phyloP scores from a whole-genome alignment of 2,888 invertebrate species.

The Aspidiotus destructor region DNA sequence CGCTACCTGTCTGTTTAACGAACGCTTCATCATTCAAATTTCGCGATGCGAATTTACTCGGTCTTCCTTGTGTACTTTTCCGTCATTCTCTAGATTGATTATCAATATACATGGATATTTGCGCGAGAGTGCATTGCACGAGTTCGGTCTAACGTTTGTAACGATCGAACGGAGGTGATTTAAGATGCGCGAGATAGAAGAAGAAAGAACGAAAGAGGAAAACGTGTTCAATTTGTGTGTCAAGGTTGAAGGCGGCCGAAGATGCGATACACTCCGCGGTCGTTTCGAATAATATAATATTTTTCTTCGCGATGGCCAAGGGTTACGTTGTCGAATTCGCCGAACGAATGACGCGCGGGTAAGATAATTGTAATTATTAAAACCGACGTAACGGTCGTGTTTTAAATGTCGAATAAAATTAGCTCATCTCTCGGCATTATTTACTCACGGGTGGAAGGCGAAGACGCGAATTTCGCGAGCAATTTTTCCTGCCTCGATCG shows the following conservation, averaged over 20 bases:
- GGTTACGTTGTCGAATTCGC: slow-evolving; percentile 4
- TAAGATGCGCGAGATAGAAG: neutral
- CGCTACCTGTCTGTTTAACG: too few species aligned
- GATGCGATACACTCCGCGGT: neutral
- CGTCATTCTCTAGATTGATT: too few species aligned
- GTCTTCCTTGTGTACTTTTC: too few species aligned
- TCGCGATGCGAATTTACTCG: too few species aligned
- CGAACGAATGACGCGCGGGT: neutral
- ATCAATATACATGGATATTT: too few species aligned
- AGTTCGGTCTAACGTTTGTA: too few species aligned
- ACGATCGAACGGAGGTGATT: too few species aligned
- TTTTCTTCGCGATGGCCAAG: neutral
- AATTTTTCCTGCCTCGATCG: too few species aligned
- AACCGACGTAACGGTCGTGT: neutral
- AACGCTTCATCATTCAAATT: too few species aligned
- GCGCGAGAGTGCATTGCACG: too few species aligned
- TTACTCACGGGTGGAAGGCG: too few species aligned
- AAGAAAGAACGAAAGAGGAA: slow-evolving; percentile 3
- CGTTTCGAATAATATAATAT: neutral
- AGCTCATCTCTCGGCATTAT: neutral
- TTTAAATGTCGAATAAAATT: slow-evolving; percentile 4
- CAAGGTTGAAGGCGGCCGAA: slow-evolving; percentile 4
- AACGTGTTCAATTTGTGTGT: slow-evolving; percentile 21
- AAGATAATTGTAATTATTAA: neutral
- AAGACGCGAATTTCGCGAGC: too few species aligned